These are phyloP conservation scores for Atethmia centrago DNA, from an alignment of 2,888 invertebrate species.

Conservation along the genomic window DNA sequence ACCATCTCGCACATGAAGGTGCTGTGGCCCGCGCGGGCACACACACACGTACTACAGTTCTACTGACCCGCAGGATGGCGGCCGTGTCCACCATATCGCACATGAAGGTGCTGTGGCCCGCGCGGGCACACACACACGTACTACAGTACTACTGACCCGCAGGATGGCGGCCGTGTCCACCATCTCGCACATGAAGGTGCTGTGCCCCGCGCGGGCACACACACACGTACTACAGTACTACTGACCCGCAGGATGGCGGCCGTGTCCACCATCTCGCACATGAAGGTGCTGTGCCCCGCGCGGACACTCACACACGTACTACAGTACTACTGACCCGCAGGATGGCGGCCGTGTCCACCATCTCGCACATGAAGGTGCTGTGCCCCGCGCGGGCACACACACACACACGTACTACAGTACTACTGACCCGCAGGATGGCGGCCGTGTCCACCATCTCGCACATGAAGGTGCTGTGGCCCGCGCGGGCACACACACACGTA, in stretches of 20 bases:
- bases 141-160: slow-evolving; percentile 89
- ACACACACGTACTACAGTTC: neutral
- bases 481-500: slow-evolving; percentile 91
- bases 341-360: slow-evolving; percentile 98
- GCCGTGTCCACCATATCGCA: slow-evolving; percentile 99
- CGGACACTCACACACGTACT: slow-evolving; percentile 90
- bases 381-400: slow-evolving; percentile 97
- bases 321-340: slow-evolving; percentile 91
- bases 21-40: slow-evolving; percentile 97
- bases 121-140: slow-evolving; percentile 91
- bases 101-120: slow-evolving; percentile 99
- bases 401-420: neutral
- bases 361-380: slow-evolving; percentile 99
- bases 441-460: slow-evolving; percentile 99
- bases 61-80: slow-evolving; percentile 95
- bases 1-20: slow-evolving; percentile 99
- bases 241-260: slow-evolving; percentile 96
- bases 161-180: slow-evolving; percentile 98
- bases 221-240: neutral
- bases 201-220: slow-evolving; percentile 96
- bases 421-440: slow-evolving; percentile 95
- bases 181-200: slow-evolving; percentile 99
- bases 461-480: slow-evolving; percentile 99
- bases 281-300: slow-evolving; percentile 99
- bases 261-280: slow-evolving; percentile 99